These are phyloP conservation scores for Tigriopus japonicus DNA, from an alignment of 1,140 invertebrate genomes.

Conservation along the genomic window DNA sequence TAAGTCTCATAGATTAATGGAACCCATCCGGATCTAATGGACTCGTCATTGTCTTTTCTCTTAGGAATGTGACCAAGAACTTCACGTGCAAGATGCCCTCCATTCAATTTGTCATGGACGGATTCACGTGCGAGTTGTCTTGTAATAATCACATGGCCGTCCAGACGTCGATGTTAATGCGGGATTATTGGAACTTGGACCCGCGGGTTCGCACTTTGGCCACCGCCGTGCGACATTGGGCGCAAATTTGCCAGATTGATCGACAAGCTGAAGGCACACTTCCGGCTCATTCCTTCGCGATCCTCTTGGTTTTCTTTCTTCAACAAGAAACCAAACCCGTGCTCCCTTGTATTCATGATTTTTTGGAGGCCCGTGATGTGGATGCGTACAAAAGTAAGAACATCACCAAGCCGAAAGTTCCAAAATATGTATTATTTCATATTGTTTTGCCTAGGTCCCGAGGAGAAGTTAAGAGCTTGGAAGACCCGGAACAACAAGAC, in stretches of 20 bases:
- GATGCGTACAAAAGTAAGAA: neutral
- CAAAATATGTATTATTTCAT: no score
- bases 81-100: constrained; percentile 24
- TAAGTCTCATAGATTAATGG: no score
- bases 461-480: neutral
- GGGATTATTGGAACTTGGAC: constrained; percentile 23
- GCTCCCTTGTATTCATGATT: constrained; percentile 23
- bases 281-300: constrained; percentile 22
- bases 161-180: constrained; percentile 21
- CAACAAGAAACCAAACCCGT: constrained; percentile 24
- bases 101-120: constrained; percentile 20
- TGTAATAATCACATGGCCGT: constrained; percentile 21
- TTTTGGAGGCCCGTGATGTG: neutral
- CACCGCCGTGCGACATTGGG: constrained; percentile 23
- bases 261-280: constrained; percentile 24
- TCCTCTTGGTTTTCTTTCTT: constrained; percentile 26
- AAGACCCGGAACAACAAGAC: neutral
- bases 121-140: constrained; percentile 20
- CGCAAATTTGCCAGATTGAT: constrained; percentile 25
- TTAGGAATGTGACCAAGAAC: constrained; percentile 21
- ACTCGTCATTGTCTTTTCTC: no score
- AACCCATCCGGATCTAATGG: no score
- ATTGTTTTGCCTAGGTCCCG: neutral
- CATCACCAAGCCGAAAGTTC: no score
- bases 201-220: constrained; percentile 20